These are phyloP conservation scores for Drosophila nr. fundita DNA, from an alignment of 2,888 invertebrate species.

Conservation along the genomic window DNA sequence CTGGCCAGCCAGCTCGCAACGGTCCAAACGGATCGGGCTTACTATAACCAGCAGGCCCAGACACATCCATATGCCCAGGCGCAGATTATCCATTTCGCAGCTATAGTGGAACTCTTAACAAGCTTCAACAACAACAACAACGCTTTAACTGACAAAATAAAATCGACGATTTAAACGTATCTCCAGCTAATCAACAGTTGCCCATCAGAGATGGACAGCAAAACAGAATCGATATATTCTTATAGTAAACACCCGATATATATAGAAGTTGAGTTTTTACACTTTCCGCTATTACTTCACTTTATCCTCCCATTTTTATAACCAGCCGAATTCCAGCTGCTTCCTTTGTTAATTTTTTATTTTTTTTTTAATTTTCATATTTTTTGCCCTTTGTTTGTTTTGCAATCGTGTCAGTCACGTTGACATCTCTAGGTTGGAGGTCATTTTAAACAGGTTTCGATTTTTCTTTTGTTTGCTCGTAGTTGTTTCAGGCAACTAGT, in stretches of 20 bases:
- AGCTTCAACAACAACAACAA: conserved; percentile 26
- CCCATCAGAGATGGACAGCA: conserved; percentile 43
- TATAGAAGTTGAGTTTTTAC: not conserved
- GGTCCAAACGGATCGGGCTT: conserved; percentile 64
- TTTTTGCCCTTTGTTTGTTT: not conserved
- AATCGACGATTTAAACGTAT: conserved; percentile 10
- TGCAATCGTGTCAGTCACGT: conserved; percentile 13
- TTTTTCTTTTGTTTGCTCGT: conserved; percentile 26
- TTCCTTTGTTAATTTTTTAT: not conserved
- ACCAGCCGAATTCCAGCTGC: not conserved
- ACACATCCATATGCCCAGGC: conserved; percentile 14
- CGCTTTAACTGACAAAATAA: conserved; percentile 26
- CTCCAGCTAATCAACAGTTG: conserved; percentile 20
- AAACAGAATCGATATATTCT: not conserved
- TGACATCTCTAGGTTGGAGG: conserved; percentile 49
- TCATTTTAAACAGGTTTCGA: conserved; percentile 62
- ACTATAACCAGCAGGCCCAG: conserved; percentile 12
- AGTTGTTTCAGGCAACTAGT: conserved; percentile 29
- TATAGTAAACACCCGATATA: not conserved
- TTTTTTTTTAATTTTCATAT: not conserved
- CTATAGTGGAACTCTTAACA: conserved; percentile 19
- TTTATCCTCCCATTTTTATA: not conserved
- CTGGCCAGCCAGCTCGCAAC: conserved; percentile 80
- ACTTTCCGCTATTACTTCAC: not conserved
- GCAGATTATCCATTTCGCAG: conserved; percentile 30